A percentile compares a stretch with the other conserved stretches of the same genome.
Conservation (phyloP, 2,113 vertebrate genomes). For the Piliocolobus tephrosceles region DNA sequence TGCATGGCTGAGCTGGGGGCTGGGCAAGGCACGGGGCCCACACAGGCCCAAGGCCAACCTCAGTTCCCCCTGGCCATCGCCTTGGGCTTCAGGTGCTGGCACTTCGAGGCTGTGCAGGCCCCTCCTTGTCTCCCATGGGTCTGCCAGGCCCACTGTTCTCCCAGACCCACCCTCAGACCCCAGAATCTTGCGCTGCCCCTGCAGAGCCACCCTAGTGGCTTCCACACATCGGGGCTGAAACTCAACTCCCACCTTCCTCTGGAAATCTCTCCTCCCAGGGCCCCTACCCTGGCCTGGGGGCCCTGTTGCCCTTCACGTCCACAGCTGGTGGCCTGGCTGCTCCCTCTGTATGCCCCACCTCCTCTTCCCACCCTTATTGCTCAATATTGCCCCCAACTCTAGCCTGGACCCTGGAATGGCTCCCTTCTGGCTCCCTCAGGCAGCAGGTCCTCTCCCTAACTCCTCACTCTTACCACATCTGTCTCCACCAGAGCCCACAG, state of each 20-base stretch:
- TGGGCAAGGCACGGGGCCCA: too few species aligned
- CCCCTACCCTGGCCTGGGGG: not conserved
- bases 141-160: not conserved
- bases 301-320: too few species aligned
- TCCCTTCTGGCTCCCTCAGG: not conserved
- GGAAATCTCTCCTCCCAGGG: not conserved
- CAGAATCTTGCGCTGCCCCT: not conserved
- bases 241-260: too few species aligned
- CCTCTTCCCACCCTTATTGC: not conserved
- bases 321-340: not conserved
- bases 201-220: fast-evolving
- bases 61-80: not conserved
- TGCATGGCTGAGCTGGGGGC: not conserved
- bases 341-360: not conserved
- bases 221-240: not conserved
- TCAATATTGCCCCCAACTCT: fast-evolving
- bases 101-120: not conserved
- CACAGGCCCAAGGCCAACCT: too few species aligned
- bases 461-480: not conserved
- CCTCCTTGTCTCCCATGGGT: not conserved
- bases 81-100: not conserved
- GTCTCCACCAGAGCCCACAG: not conserved
- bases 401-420: not conserved
- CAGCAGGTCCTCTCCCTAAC: too few species aligned
- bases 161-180: not conserved